Evolutionary conservation across 2,888 invertebrate genomes (phyloP).

Genomic region (Drosophila infuscata): DNA sequence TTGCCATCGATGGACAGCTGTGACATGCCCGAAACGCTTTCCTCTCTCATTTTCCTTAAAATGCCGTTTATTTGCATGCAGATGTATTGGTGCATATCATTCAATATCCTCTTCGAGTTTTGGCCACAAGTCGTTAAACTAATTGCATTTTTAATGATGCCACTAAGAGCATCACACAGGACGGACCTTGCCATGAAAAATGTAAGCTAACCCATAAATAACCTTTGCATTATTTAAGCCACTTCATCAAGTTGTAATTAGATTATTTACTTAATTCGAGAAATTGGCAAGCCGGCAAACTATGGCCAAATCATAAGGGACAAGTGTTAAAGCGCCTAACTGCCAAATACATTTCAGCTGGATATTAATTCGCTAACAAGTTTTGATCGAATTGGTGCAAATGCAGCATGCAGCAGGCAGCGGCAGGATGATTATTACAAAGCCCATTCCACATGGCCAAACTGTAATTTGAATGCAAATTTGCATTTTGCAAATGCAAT

Average conservation of each 20-base stretch:
- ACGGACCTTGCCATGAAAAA: slow-evolving; percentile 4
- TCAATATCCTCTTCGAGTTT: background rate
- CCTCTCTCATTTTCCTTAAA: slow-evolving; percentile 1
- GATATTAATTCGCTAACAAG: slow-evolving; percentile 5
- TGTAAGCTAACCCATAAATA: slow-evolving; percentile 11
- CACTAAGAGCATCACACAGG: slow-evolving; percentile 7
- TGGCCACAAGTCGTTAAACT: slow-evolving; percentile 17
- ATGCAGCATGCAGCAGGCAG: background rate
- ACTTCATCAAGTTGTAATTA: slow-evolving; percentile 3
- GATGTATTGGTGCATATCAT: background rate
- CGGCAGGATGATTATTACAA: slow-evolving; percentile 10
- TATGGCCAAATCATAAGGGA: slow-evolving; percentile 16
- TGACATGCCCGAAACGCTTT: background rate
- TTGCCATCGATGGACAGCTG: slow-evolving; percentile 26
- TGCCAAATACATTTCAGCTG: background rate
- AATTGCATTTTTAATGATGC: slow-evolving; percentile 35
- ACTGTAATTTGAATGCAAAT: slow-evolving; percentile 30
- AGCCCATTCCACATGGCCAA: slow-evolving; percentile 6
- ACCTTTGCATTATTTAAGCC: slow-evolving; percentile 4
- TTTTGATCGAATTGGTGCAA: background rate
- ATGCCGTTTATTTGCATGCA: background rate
- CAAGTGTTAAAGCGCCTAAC: background rate
- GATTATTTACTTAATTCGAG: background rate
- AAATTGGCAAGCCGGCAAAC: background rate
- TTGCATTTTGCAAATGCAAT: slow-evolving; percentile 29